These are phyloP conservation scores for Cavia aperea DNA, from an alignment of 2,113 vertebrate genomes.

Conservation along the genomic window DNA sequence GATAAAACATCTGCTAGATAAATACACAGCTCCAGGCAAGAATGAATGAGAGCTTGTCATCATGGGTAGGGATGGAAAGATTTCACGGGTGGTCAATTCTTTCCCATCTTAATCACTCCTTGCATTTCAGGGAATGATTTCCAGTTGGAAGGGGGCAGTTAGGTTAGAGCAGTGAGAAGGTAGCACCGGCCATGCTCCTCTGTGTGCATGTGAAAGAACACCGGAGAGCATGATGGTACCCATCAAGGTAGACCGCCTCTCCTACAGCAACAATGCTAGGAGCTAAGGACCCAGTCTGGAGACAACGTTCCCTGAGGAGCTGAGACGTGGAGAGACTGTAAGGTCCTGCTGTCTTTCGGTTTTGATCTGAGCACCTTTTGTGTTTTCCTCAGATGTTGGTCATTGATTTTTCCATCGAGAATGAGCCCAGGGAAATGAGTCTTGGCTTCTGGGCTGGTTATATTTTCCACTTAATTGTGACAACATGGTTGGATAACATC, in stretches of 20 bases:
- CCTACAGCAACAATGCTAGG: background rate
- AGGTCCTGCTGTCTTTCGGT: background rate
- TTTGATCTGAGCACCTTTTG: background rate
- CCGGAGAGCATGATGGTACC: background rate
- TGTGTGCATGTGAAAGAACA: background rate
- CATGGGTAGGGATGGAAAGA: background rate
- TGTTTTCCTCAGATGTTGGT: background rate
- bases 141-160: background rate
- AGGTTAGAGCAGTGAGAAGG: background rate
- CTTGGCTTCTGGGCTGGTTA: background rate
- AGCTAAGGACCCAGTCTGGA: background rate
- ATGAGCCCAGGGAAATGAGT: background rate
- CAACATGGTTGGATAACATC: background rate
- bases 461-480: slow-evolving; percentile 3
- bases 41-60: background rate
- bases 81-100: background rate
- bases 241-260: background rate
- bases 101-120: background rate
- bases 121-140: background rate
- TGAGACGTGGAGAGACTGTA: background rate
- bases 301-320: background rate
- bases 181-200: background rate
- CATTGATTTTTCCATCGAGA: background rate
- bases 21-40: background rate
- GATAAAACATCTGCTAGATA: background rate